Percentiles rank a stretch among this genome's conserved stretches.
These are phyloP conservation scores for Caprella mutica DNA, from an alignment of 2,888 invertebrate genomes.

Conservation along the genomic window DNA sequence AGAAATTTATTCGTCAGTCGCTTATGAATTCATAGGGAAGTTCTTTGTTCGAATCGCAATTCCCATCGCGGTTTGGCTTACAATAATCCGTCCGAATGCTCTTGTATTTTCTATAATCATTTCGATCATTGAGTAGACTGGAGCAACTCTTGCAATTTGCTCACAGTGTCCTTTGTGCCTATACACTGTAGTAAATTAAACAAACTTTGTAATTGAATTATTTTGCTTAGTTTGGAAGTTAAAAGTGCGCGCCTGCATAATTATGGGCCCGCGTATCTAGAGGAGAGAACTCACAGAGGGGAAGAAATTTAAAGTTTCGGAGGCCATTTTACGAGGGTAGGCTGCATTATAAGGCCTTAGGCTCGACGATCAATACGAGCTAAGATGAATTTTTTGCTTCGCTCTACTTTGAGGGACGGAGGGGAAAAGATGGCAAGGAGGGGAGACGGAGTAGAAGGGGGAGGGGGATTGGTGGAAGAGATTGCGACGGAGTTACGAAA, in stretches of 20 bases:
- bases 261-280: no score
- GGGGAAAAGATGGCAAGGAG: not conserved
- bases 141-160: no score
- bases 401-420: not conserved
- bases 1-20: no score
- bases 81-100: no score
- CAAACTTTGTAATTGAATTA: not conserved
- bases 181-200: not conserved
- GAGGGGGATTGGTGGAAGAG: not conserved
- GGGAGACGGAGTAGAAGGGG: not conserved
- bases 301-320: slow-evolving; percentile 7
- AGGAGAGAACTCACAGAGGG: no score
- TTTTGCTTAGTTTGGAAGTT: no score
- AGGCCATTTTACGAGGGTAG: slow-evolving; percentile 9
- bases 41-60: no score
- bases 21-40: no score
- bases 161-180: not conserved
- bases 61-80: no score
- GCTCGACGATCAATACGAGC: slow-evolving; percentile 11
- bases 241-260: no score
- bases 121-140: no score
- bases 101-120: no score
- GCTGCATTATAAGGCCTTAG: slow-evolving; percentile 10
- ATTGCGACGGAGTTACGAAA: not conserved
- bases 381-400: slow-evolving; percentile 11